Conservation (phyloP, 2,797 vertebrate species). For the Brachyrhaphis roseni region DNA sequence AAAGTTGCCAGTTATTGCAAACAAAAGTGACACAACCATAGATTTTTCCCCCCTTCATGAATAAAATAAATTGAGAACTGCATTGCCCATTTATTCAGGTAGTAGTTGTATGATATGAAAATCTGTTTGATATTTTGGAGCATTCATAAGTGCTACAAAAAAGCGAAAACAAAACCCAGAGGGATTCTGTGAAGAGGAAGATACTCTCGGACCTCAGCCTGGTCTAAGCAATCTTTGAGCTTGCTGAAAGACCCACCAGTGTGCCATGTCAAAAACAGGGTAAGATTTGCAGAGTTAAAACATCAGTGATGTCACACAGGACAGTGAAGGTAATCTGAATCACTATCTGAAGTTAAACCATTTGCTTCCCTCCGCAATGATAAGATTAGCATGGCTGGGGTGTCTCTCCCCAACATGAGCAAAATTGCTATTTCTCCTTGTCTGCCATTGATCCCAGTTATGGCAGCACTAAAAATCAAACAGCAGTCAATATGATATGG, state of each 20-base stretch:
- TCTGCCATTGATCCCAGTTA: background rate
- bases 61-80: background rate
- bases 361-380: background rate
- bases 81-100: background rate
- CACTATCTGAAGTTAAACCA: background rate
- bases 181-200: background rate
- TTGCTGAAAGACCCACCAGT: background rate
- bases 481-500: background rate
- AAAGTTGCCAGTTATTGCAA: background rate
- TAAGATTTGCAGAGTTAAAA: background rate
- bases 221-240: background rate
- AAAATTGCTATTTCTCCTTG: background rate
- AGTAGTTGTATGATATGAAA: background rate
- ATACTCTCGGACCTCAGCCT: background rate
- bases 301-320: background rate
- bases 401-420: background rate
- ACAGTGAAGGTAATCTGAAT: background rate
- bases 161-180: background rate
- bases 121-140: background rate
- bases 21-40: background rate
- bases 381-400: background rate
- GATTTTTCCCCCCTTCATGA: background rate
- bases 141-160: background rate
- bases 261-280: background rate
- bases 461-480: background rate